phyloP scores from a whole-genome alignment of 2,113 vertebrate species.

The Coracopsis vasa region DNA sequence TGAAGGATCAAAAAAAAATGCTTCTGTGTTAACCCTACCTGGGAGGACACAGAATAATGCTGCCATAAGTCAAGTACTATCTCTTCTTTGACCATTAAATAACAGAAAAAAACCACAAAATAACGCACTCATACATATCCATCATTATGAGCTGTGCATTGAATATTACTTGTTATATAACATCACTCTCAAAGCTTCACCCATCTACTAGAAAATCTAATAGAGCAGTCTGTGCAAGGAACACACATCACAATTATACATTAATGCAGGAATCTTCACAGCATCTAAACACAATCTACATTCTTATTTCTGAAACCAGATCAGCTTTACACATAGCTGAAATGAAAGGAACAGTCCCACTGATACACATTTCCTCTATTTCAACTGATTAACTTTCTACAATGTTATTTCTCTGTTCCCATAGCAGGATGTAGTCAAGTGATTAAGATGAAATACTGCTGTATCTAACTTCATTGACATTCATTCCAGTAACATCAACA shows the following conservation, averaged over 20 bases:
- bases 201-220: neutral
- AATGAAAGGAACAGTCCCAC: neutral
- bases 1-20: neutral
- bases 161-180: neutral
- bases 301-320: neutral
- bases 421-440: neutral
- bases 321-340: neutral
- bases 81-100: neutral
- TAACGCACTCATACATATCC: neutral
- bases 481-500: neutral
- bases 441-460: neutral
- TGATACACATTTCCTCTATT: neutral
- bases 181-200: neutral
- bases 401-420: neutral
- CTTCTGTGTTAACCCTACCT: neutral
- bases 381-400: neutral
- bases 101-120: neutral
- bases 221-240: neutral
- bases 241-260: neutral
- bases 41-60: neutral
- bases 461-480: neutral
- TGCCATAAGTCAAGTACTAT: neutral
- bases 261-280: neutral
- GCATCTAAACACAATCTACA: neutral
- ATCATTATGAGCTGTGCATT: neutral